Evolutionary conservation across 1,140 invertebrate genomes (phyloP), one percentile per base, ranked within the genome.

Genomic region (Lepidurus apus): DNA sequence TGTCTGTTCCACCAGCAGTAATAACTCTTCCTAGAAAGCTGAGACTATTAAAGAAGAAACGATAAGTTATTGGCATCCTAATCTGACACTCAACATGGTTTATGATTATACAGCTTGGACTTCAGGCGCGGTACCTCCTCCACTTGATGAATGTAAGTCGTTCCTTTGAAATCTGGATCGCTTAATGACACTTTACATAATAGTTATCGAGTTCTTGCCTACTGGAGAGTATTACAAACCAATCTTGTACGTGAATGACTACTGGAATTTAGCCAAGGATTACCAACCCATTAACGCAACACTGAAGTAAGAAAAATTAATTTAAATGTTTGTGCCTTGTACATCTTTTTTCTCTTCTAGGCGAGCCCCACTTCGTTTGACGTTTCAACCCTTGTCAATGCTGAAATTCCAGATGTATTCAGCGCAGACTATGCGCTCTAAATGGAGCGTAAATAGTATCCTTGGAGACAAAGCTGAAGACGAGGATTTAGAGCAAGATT

Each of bases 1-100:
- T 9, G 47, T 44, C 13, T 77, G 47, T 10, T 34, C 17, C 4
- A 34, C 1, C 13, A 17, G 17, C 13, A 17, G 17, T 47, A 78
- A 75, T 45, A 43, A 8, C 80, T 82, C 75, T 81, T 79, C 79
- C 80, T 78, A 91, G 85, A 94, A 94, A 88, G 92, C 93, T 9
- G 91, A 95, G 85, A 89, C 90, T 79, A 89, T 94, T 84, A 90
- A 92, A 82, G 89, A 91, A 82, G 94, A 97, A 87, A 93, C 98
- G 80, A 86, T 99, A 0, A 98, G 97, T 17, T 97, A 99, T 85
- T 99, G 97, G 97, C 98, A 99, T 90, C 96, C 97, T 1, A 99
- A 99, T 88, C 85, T 99, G 80, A 99, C 98, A 0, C 88, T 99
- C 42, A 98, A 98, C 86, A 84, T 99, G 47, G 91, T 99, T 34